Conservation (phyloP, 2,888 invertebrate genomes). For the Noctua janthina region DNA sequence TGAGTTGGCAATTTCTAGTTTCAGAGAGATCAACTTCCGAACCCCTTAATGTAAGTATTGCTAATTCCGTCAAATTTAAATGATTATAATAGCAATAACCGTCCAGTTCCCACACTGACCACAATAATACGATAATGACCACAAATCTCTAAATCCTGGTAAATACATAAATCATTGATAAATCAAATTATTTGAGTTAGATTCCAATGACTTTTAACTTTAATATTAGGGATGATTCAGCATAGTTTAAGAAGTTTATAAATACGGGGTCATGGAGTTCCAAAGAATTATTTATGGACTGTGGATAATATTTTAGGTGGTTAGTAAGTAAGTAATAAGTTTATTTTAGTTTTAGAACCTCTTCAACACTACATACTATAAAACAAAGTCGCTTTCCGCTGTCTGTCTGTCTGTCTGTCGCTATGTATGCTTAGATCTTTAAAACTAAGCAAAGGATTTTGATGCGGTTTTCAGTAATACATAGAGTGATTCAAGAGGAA, state of each 20-base stretch:
- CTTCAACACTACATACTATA: too few species aligned
- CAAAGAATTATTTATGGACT: too few species aligned
- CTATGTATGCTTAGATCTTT: too few species aligned
- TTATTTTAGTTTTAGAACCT: too few species aligned
- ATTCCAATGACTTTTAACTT: slow-evolving; percentile 27
- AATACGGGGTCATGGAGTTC: background rate
- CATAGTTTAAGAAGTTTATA: background rate
- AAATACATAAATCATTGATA: slow-evolving; percentile 52
- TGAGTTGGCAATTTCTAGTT: background rate
- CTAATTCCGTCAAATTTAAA: background rate
- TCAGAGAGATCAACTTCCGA: background rate
- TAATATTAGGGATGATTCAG: slow-evolving; percentile 19
- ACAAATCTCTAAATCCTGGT: slow-evolving; percentile 40
- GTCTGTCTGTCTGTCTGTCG: too few species aligned
- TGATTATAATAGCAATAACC: background rate
- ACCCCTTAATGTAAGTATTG: background rate
- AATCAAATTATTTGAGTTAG: slow-evolving; percentile 23
- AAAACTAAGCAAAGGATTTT: too few species aligned
- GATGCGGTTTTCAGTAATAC: too few species aligned
- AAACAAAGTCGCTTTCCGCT: too few species aligned
- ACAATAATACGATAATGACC: slow-evolving; percentile 29
- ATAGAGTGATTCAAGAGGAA: too few species aligned
- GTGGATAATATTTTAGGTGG: too few species aligned
- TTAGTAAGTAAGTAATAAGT: too few species aligned
- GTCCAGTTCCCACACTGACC: slow-evolving; percentile 63